Evolutionary conservation across 2,113 vertebrate genomes (phyloP).

Genomic region (Sakesphorus luctuosus): DNA sequence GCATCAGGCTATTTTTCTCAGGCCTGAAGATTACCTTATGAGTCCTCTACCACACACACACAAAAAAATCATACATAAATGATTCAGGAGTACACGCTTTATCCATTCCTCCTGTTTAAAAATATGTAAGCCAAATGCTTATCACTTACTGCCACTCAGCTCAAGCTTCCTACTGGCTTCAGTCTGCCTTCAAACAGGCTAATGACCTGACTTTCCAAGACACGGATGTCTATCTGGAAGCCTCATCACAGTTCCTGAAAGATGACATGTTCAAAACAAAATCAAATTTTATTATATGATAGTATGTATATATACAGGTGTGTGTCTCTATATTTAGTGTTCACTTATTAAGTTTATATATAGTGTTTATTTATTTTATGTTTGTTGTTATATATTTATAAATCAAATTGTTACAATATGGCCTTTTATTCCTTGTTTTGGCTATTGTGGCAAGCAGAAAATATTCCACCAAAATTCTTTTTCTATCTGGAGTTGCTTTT

Average conservation of each 20-base stretch:
- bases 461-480: neutral
- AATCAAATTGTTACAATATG: neutral
- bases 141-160: neutral
- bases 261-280: neutral
- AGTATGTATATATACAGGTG: neutral
- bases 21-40: neutral
- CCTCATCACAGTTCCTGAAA: neutral
- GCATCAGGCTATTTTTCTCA: neutral
- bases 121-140: slow-evolving; percentile 5
- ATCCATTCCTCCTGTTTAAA: slow-evolving; percentile 22
- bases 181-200: neutral
- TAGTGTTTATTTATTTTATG: no score
- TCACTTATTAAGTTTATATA: no score
- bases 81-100: slow-evolving; percentile 33
- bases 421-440: neutral
- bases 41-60: neutral
- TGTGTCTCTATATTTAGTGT: no score
- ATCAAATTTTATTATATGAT: neutral
- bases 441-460: slow-evolving; percentile 29
- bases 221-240: neutral
- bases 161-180: neutral
- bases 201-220: neutral
- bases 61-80: neutral
- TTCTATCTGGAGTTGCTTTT: neutral
- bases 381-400: neutral